Percentiles rank a stretch among this genome's conserved stretches.
Evolutionary conservation across 1,140 invertebrate species (phyloP).

Genomic region (Drosophila rhopaloa): DNA sequence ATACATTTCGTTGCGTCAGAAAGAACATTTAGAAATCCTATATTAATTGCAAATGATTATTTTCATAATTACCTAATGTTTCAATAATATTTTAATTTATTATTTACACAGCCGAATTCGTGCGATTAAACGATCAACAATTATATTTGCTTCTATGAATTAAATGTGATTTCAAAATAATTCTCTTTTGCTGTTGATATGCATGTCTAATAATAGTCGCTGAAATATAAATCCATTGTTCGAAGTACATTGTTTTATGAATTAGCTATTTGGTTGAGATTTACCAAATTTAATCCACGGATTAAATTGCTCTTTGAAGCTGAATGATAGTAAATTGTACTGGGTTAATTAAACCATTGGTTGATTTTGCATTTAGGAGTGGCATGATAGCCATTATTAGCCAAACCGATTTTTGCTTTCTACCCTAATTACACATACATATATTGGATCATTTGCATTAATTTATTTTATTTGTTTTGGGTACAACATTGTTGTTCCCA

Average conservation of each 20-base stretch:
- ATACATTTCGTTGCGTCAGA: no score
- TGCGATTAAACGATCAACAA: no score
- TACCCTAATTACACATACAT: not conserved
- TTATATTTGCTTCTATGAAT: not conserved
- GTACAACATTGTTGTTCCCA: not conserved
- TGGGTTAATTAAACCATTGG: not conserved
- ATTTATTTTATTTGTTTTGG: not conserved
- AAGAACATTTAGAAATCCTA: no score
- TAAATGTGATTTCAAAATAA: not conserved
- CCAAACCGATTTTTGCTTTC: not conserved
- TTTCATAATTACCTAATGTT: no score
- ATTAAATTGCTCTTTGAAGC: not conserved
- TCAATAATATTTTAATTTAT: no score
- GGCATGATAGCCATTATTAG: not conserved
- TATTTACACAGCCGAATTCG: not conserved
- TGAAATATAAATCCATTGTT: constrained; percentile 9
- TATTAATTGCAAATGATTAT: no score
- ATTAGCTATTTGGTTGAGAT: not conserved
- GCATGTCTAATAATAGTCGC: not conserved
- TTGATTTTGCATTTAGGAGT: not conserved
- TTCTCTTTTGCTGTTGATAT: not conserved
- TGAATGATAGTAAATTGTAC: not conserved
- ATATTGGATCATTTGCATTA: not conserved
- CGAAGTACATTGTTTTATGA: not conserved
- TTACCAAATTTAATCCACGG: not conserved